Evolutionary conservation across 92 coral and sea anemone species (phyloP).

Genomic region (Micromussa lordhowensis): DNA sequence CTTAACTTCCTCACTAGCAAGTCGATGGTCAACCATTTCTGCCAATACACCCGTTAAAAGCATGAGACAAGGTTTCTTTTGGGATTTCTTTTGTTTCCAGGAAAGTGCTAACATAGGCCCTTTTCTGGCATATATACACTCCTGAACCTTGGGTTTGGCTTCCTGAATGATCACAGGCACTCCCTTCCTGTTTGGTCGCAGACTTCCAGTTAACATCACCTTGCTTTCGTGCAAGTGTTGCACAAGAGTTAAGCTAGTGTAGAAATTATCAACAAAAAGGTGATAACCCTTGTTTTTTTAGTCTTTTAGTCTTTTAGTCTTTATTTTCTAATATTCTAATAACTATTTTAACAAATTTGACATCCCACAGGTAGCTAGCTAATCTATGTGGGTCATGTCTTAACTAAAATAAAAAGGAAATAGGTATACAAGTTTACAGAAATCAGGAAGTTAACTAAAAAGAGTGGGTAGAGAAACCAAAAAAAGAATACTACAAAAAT

Average conservation of each 20-base stretch:
- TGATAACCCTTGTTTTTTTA: conserved; percentile 18
- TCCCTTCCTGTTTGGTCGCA: conserved; percentile 35
- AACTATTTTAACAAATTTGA: too few relatives aligned
- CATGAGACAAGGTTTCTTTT: conserved; percentile 54
- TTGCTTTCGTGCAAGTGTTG: conserved; percentile 1
- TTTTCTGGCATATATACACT: conserved; percentile 16
- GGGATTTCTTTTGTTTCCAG: conserved; percentile 42
- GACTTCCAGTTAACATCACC: conserved; percentile 11
- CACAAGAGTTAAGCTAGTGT: conserved; percentile 25
- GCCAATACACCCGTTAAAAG: conserved; percentile 20
- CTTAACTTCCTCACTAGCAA: conserved; percentile 3
- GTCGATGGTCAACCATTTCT: conserved; percentile 29
- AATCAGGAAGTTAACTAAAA: too few relatives aligned
- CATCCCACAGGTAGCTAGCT: too few relatives aligned
- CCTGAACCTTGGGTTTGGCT: conserved; percentile 42
- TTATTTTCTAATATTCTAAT: too few relatives aligned
- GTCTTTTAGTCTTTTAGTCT: too few relatives aligned
- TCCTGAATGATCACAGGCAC: not conserved
- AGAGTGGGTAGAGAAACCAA: too few relatives aligned
- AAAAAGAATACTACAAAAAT: too few relatives aligned
- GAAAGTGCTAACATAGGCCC: not conserved
- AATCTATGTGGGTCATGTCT: too few relatives aligned
- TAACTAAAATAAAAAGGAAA: too few relatives aligned
- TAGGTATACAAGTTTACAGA: too few relatives aligned
- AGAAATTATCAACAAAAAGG: conserved; percentile 45